Base-by-base conservation (phyloP, 2,113 vertebrate species). In the Nothobranchius kuhntae region DNA sequence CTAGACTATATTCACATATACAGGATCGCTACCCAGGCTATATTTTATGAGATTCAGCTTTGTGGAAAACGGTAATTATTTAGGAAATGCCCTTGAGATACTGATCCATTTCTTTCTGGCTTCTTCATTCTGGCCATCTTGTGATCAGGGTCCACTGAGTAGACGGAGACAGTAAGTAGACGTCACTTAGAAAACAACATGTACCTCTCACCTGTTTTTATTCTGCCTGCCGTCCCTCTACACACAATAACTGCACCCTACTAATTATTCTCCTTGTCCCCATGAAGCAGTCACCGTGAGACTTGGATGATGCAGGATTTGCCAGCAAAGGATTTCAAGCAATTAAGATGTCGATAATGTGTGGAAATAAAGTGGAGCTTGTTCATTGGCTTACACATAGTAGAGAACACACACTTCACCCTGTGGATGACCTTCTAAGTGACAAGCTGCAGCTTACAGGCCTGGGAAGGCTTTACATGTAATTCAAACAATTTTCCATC, bases 401-500 rank as follows among this genome's bases (percentile, higher is more conserved):
- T 1, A 14, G 6, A 65, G 59, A 51, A 73, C 3, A 64, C 80
- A 64, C 24, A 30, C 54, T 69, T 59, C 26, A 75, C 30, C 61
- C 65, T 0, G 63, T 40, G 53, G 53, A 60, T 82, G 81, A 89
- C 85, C 82, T 70, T 77, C 61, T 26, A 50, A 85, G 70, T 15
- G 51, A 84, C 86, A 82, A 75, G 59, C 73, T 44, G 70, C 12
- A 73, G 84, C 85, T 90, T 89, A 87, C 61, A 50, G 77, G 54
- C 53, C 69, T 54, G 71, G 21, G 65, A 60, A 66, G 77, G 86
- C 78, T 92, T 91, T 89, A 75, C 65, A 11, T 89, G 90, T 83
- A 85, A 92, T 83, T 89, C 81, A 82, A 91, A 87, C 88, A 82
- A 82, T 89, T 92, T 91, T 91, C 82, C 88, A 91, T 89, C 83